Conservation (phyloP, 1,140 invertebrate species). For the Ooceraea biroi region DNA sequence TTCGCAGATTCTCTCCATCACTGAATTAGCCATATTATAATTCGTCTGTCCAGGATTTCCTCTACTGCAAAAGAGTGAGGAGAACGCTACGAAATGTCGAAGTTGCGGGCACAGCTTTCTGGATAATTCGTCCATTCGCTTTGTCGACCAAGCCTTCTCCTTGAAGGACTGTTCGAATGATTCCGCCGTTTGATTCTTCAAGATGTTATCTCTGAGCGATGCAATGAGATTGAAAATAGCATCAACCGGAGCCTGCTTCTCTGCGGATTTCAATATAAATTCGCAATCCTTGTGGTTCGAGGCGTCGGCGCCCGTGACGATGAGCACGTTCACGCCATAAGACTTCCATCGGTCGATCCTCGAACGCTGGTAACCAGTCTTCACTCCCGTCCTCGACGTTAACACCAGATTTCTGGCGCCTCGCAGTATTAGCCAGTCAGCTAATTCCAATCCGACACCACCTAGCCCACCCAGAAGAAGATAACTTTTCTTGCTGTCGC, state of each 20-base stretch:
- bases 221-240: conserved; percentile 94
- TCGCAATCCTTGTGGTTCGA: conserved; percentile 85
- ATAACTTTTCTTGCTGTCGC: conserved; percentile 84
- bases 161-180: conserved; percentile 84
- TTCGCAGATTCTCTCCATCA: conserved; percentile 88
- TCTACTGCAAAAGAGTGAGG: conserved; percentile 91
- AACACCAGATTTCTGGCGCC: conserved; percentile 90
- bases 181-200: conserved; percentile 86
- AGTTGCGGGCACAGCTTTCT: conserved; percentile 86
- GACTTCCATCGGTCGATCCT: conserved; percentile 86
- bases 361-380: conserved; percentile 90
- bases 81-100: conserved; percentile 90
- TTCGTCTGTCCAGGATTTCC: conserved; percentile 93
- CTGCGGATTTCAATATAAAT: conserved; percentile 87
- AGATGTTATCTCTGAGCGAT: conserved; percentile 86
- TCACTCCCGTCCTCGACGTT: conserved; percentile 90
- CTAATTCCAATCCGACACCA: conserved; percentile 93
- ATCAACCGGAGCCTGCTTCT: conserved; percentile 88
- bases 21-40: conserved; percentile 90
- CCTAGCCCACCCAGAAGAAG: conserved; percentile 90
- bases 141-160: conserved; percentile 86
- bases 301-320: conserved; percentile 85
- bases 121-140: conserved; percentile 85
- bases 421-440: conserved; percentile 91
- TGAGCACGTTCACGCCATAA: conserved; percentile 86